Percentiles rank a stretch among this genome's conserved stretches.
Evolutionary conservation across 1,140 invertebrate species (phyloP).

Genomic region (Drosophila lini): DNA sequence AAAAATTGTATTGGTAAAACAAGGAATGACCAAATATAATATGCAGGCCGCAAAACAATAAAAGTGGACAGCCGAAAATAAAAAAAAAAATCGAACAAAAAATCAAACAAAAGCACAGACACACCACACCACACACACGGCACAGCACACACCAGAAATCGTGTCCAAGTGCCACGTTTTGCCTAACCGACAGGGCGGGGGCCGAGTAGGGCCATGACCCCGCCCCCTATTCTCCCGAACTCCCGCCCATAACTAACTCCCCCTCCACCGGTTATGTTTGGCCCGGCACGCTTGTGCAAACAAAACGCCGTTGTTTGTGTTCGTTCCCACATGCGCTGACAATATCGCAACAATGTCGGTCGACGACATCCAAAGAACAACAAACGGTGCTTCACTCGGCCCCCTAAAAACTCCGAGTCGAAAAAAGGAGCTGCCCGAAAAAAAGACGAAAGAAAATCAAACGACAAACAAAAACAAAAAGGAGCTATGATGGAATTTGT

Average conservation of each 20-base stretch:
- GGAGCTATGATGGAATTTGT: conserved; percentile 45
- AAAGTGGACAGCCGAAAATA: conserved; percentile 57
- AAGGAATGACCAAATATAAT: conserved; percentile 78
- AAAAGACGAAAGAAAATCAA: conserved; percentile 40
- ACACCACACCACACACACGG: conserved; percentile 5
- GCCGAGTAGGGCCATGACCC: conserved; percentile 64
- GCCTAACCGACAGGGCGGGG: conserved; percentile 60
- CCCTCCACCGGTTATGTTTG: conserved; percentile 27
- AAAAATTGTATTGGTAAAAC: conserved; percentile 72
- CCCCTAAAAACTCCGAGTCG: conserved; percentile 13
- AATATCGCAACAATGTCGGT: conserved; percentile 75
- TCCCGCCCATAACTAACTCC: conserved; percentile 1
- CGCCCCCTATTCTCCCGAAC: conserved; percentile 11
- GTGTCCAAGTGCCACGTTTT: conserved; percentile 75
- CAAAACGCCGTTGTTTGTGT: conserved; percentile 63
- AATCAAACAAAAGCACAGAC: conserved; percentile 18
- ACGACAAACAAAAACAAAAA: conserved; percentile 32
- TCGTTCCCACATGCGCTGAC: conserved; percentile 69
- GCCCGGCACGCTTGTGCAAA: conserved; percentile 61
- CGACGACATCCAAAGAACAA: conserved; percentile 55
- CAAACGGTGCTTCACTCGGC: conserved; percentile 27
- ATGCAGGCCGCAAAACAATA: conserved; percentile 76
- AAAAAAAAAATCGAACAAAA: conserved; percentile 33
- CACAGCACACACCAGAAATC: conserved; percentile 47
- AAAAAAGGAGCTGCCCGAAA: conserved; percentile 18